phyloP scores from a whole-genome alignment of 37 sponge, comb jelly and placozoan species.

The Oopsacas minuta region DNA sequence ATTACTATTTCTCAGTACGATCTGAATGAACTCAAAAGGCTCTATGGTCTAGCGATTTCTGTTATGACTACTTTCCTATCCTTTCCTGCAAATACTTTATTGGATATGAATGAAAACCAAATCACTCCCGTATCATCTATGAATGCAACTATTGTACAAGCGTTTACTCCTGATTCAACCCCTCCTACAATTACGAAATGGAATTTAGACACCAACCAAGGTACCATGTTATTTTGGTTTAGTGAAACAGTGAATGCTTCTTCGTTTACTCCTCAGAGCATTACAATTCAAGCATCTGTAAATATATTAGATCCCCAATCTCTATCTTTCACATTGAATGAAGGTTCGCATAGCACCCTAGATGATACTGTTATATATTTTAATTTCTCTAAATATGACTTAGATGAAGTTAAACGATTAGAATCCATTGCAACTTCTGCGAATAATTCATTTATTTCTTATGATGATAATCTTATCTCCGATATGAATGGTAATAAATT shows the following conservation, averaged over 20 bases:
- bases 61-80: constrained; percentile 27
- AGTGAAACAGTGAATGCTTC: constrained; percentile 64
- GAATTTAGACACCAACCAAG: constrained; percentile 62
- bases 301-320: not conserved
- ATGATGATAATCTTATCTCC: constrained; percentile 2
- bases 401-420: constrained; percentile 62
- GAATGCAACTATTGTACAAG: constrained; percentile 26
- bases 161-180: constrained; percentile 48
- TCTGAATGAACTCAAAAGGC: constrained; percentile 44
- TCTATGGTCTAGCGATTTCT: constrained; percentile 30
- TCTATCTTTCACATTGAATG: constrained; percentile 36
- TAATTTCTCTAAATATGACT: constrained; percentile 54
- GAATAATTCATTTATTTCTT: constrained; percentile 51
- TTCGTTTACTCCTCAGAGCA: constrained; percentile 31
- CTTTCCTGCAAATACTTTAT: constrained; percentile 23
- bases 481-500: constrained; percentile 60
- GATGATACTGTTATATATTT: constrained; percentile 28
- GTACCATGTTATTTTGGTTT: constrained; percentile 56
- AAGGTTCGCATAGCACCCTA: constrained; percentile 20
- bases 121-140: constrained; percentile 25
- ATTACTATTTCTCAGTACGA: constrained; percentile 25
- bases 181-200: constrained; percentile 49
- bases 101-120: constrained; percentile 43
- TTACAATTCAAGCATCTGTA: not conserved
- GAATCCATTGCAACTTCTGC: constrained; percentile 50